Conservation (phyloP, 2,113 vertebrate genomes). For the Notarius lentiginosus region DNA sequence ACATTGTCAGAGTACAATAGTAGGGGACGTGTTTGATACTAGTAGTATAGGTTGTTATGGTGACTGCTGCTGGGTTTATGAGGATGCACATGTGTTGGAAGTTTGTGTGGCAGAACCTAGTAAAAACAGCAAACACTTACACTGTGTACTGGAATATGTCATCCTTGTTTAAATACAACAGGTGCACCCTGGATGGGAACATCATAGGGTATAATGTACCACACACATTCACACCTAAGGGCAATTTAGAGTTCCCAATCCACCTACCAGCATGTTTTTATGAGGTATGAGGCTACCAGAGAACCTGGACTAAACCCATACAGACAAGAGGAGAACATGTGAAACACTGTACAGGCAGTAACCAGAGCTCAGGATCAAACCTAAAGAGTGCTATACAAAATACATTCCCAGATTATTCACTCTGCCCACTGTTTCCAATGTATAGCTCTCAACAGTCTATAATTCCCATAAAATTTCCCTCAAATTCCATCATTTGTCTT, state of each 20-base stretch:
- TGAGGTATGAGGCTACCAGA: background rate
- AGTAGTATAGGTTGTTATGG: too few relatives aligned
- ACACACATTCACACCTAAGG: background rate
- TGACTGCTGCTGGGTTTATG: too few relatives aligned
- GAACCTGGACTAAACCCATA: background rate
- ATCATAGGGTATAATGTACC: background rate
- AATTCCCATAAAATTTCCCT: slow-evolving; percentile 14
- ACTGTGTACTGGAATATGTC: too few relatives aligned
- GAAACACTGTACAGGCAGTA: background rate
- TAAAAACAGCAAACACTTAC: too few relatives aligned
- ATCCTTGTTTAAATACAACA: too few relatives aligned
- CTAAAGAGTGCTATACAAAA: background rate
- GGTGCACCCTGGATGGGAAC: too few relatives aligned
- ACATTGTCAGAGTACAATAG: too few relatives aligned
- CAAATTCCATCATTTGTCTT: background rate
- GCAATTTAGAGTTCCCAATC: background rate
- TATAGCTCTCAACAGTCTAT: background rate
- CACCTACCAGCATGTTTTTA: background rate
- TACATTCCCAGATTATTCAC: background rate
- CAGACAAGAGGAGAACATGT: background rate
- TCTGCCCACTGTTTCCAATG: slow-evolving; percentile 3
- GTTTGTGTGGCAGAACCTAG: too few relatives aligned
- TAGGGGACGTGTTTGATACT: too few relatives aligned
- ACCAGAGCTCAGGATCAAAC: background rate
- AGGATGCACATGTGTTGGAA: too few relatives aligned